Evolutionary conservation across 2,888 invertebrate species (phyloP).

Genomic region (Conus canariensis): DNA sequence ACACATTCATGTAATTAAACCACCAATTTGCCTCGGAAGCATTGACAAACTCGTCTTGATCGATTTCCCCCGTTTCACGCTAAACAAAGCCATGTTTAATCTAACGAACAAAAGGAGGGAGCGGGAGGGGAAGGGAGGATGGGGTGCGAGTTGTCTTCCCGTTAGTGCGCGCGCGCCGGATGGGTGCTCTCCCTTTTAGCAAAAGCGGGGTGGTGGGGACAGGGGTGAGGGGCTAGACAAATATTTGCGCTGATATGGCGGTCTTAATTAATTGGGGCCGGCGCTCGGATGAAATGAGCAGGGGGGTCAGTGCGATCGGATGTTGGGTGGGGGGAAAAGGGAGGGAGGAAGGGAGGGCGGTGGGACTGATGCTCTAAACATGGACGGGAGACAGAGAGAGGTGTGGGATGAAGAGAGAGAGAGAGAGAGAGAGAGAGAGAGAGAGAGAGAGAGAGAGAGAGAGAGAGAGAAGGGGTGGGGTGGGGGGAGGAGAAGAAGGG

Average conservation of each 20-base stretch:
- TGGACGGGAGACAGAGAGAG: too few species aligned
- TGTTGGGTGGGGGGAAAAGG: not conserved
- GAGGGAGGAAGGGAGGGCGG: too few species aligned
- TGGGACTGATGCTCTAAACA: too few species aligned
- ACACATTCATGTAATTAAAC: slow-evolving; percentile 39
- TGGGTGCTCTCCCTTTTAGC: slow-evolving; percentile 5
- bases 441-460: not conserved
- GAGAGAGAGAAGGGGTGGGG: not conserved
- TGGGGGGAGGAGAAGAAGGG: not conserved
- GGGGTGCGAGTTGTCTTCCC: slow-evolving; percentile 5
- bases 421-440: not conserved
- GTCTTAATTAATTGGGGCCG: slow-evolving; percentile 38
- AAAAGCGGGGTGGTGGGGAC: not conserved
- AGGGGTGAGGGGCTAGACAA: slow-evolving; percentile 4
- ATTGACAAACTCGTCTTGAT: slow-evolving; percentile 24
- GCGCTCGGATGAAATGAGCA: slow-evolving; percentile 14
- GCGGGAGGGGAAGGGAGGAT: too few species aligned
- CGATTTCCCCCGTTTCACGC: slow-evolving; percentile 25
- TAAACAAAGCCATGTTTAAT: slow-evolving; percentile 42
- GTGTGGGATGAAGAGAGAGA: not conserved
- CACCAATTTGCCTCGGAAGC: slow-evolving; percentile 26
- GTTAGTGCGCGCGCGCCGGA: not conserved
- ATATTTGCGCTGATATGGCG: slow-evolving; percentile 41
- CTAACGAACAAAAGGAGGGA: slow-evolving; percentile 12
- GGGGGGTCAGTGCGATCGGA: not conserved